Percentiles rank a stretch among this genome's conserved stretches.
phyloP scores from a whole-genome alignment of 2,888 invertebrate genomes.

The Tillus elongatus region DNA sequence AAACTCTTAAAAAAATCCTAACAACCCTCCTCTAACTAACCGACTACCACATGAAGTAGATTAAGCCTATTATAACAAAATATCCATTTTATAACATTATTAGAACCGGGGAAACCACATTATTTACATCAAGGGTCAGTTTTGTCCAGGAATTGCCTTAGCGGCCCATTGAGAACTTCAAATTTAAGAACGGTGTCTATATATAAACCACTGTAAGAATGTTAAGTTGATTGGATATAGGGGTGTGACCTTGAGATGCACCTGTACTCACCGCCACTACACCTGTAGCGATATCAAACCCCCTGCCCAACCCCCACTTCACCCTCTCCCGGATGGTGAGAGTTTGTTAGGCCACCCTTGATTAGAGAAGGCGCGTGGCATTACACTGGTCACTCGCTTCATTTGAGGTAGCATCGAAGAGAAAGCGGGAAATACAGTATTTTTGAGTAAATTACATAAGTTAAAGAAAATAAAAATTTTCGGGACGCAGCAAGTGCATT shows the following conservation, averaged over 20 bases:
- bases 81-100: too few species aligned
- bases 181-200: background rate
- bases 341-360: background rate
- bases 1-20: too few species aligned
- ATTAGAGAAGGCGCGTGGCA: background rate
- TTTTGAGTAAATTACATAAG: background rate
- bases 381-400: too few species aligned
- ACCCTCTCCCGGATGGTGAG: background rate
- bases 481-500: too few species aligned
- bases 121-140: background rate
- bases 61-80: too few species aligned
- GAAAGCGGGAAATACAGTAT: too few species aligned
- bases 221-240: conserved; percentile 19
- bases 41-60: too few species aligned
- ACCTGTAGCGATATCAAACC: conserved; percentile 27
- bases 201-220: background rate
- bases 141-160: background rate
- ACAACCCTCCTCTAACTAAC: too few species aligned
- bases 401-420: too few species aligned
- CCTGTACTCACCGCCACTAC: conserved; percentile 35
- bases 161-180: background rate
- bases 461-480: too few species aligned
- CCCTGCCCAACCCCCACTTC: background rate
- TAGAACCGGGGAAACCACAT: too few species aligned
- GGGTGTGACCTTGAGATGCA: conserved; percentile 35